A percentile compares a stretch with the other conserved stretches of the same genome.
phyloP scores from a whole-genome alignment of 2,888 invertebrate species.

The Ecliptopera silaceata region DNA sequence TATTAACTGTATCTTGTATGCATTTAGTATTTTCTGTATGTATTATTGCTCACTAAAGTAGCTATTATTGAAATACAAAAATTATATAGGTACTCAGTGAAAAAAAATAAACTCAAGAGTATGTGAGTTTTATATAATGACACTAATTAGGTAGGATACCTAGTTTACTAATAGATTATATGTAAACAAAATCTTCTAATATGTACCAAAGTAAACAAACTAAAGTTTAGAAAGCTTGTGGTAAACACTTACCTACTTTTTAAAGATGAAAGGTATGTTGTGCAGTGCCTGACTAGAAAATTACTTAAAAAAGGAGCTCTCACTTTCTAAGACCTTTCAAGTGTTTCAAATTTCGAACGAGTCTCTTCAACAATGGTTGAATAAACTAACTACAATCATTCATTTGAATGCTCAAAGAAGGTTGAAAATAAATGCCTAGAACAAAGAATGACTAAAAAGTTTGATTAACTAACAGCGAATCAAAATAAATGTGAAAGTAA shows the following conservation, averaged over 20 bases:
- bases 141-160: no score
- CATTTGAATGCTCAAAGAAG: slow-evolving; percentile 3
- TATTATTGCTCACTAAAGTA: no score
- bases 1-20: no score
- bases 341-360: slow-evolving; percentile 45
- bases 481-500: slow-evolving; percentile 15
- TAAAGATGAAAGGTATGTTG: not conserved
- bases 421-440: slow-evolving; percentile 16
- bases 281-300: not conserved
- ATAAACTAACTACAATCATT: no score
- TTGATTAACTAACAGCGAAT: slow-evolving; percentile 8
- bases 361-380: slow-evolving; percentile 38
- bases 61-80: no score
- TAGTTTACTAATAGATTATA: not conserved
- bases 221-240: not conserved
- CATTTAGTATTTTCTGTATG: no score
- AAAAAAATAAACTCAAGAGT: no score
- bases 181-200: not conserved
- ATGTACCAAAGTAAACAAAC: not conserved
- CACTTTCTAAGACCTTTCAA: no score
- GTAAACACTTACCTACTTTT: not conserved
- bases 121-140: no score
- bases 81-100: no score
- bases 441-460: slow-evolving; percentile 17
- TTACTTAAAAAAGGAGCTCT: no score